phyloP scores from a whole-genome alignment of 1,140 invertebrate species.

The Plodia interpunctella region DNA sequence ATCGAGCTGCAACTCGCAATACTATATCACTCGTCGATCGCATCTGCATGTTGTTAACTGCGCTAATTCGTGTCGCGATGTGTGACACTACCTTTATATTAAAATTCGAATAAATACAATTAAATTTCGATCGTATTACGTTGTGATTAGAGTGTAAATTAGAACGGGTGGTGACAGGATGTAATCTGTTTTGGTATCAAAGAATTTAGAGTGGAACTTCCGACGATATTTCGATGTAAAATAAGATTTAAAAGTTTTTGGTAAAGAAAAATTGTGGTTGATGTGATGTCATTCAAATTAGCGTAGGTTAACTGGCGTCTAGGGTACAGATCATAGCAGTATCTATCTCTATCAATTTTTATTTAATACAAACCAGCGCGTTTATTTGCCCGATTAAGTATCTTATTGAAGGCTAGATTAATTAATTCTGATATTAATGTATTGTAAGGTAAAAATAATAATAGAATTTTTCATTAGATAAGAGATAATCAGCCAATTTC shows the following conservation, averaged over 20 bases:
- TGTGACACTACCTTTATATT: slow-evolving; percentile 26
- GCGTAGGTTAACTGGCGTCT: no score
- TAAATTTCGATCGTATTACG: background rate
- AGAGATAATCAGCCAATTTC: no score
- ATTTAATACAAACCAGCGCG: no score
- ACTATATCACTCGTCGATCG: slow-evolving; percentile 43
- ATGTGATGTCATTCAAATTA: no score
- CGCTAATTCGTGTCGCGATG: slow-evolving; percentile 45
- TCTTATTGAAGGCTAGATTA: no score
- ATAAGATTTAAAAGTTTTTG: background rate
- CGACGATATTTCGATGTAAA: background rate
- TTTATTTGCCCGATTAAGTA: no score
- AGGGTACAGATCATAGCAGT: no score
- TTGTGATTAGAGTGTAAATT: background rate
- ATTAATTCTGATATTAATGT: no score
- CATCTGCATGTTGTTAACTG: slow-evolving; percentile 55
- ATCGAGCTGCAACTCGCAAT: background rate
- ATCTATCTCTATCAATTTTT: no score
- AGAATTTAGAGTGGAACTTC: background rate
- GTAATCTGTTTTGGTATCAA: background rate
- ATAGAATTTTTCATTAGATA: no score
- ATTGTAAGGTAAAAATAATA: no score
- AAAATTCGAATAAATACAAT: background rate
- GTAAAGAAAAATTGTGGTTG: background rate
- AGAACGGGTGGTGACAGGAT: background rate